Conservation (phyloP, 2,888 invertebrate species). For the Chymomyza amoena region DNA sequence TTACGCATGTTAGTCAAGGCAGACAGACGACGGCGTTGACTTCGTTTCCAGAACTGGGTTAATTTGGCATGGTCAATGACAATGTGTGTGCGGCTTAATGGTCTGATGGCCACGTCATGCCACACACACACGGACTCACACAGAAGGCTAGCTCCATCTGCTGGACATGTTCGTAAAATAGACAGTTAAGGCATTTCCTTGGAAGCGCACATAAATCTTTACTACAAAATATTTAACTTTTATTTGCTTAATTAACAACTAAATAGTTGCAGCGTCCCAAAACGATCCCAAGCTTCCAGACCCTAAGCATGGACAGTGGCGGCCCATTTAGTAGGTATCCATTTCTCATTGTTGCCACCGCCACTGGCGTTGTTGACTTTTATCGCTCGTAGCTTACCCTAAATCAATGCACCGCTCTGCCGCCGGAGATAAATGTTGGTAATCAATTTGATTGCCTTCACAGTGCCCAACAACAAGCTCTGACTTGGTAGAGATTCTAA, state of each 20-base stretch:
- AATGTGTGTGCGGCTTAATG: neutral
- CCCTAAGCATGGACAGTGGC: constrained; percentile 4
- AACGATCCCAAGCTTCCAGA: neutral
- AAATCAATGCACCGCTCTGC: constrained; percentile 59
- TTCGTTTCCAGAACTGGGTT: constrained; percentile 50
- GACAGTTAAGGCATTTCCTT: constrained; percentile 33
- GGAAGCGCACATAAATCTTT: constrained; percentile 50
- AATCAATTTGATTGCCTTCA: constrained; percentile 71
- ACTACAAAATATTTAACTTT: constrained; percentile 50
- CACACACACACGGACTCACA: neutral
- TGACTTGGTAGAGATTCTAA: constrained; percentile 46
- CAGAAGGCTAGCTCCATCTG: neutral
- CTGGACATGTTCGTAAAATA: constrained; percentile 14
- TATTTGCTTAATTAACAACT: constrained; percentile 69
- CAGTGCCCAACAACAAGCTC: neutral
- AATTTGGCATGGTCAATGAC: constrained; percentile 38
- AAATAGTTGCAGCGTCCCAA: constrained; percentile 54
- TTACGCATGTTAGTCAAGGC: constrained; percentile 32
- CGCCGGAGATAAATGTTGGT: constrained; percentile 64
- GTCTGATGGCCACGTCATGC: neutral
- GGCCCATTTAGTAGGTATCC: constrained; percentile 42
- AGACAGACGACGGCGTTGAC: neutral
- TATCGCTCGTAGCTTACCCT: constrained; percentile 56
- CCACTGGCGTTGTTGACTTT: constrained; percentile 36
- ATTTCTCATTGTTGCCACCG: constrained; percentile 49